A percentile compares a stretch with the other conserved stretches of the same genome.
These are phyloP conservation scores for Coptodon rendalli DNA, from an alignment of 2,113 vertebrate species.

Conservation along the genomic window DNA sequence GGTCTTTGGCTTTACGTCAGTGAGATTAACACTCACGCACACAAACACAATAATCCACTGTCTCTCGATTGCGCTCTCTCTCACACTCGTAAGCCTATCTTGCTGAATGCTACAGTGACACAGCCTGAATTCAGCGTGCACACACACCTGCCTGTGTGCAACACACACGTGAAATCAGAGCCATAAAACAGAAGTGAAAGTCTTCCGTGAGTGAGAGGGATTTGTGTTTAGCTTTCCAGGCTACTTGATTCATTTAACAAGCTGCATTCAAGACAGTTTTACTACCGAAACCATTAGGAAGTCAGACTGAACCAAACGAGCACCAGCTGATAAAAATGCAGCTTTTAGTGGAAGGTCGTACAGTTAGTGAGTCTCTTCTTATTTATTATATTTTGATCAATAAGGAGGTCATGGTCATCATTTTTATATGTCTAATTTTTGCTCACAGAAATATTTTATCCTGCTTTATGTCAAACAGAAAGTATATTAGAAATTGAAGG, in stretches of 20 bases:
- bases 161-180: not conserved
- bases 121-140: not conserved
- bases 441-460: not conserved
- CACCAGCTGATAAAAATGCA: not conserved
- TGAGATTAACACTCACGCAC: not conserved
- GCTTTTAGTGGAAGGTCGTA: not conserved
- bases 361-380: not conserved
- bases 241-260: conserved; percentile 9
- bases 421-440: not conserved
- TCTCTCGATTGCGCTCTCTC: not conserved
- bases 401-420: not conserved
- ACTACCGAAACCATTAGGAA: conserved; percentile 1
- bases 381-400: not conserved
- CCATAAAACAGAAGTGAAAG: not conserved
- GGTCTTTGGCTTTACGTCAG: conserved; percentile 12
- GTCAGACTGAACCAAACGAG: not conserved
- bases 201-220: not conserved
- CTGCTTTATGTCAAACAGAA: not conserved
- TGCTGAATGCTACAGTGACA: not conserved
- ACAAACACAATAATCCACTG: not conserved
- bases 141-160: not conserved
- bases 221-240: not conserved
- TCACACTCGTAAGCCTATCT: not conserved
- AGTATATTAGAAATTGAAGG: fast-evolving
- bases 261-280: conserved; percentile 32